phyloP scores from a whole-genome alignment of 2,113 vertebrate species.

The Tautogolabrus adspersus region DNA sequence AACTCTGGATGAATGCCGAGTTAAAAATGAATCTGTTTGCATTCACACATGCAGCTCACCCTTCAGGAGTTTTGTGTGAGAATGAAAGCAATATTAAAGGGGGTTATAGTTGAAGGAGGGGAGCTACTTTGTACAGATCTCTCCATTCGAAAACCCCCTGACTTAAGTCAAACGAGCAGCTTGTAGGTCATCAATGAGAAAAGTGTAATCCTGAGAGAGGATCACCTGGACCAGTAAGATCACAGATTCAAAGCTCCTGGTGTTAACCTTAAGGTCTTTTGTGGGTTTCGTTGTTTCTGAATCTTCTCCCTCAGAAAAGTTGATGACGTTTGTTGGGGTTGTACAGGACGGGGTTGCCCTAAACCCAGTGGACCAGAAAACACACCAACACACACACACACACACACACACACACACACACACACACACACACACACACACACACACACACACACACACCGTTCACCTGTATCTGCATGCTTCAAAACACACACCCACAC shows the following conservation, averaged over 20 bases:
- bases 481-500: slow-evolving; percentile 1
- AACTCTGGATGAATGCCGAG: too few species aligned
- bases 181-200: too few species aligned
- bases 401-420: slow-evolving; percentile 2
- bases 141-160: too few species aligned
- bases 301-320: not conserved
- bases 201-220: not conserved
- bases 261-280: too few species aligned
- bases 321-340: slow-evolving; percentile 9
- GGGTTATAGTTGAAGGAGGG: too few species aligned
- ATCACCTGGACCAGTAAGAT: not conserved
- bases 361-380: slow-evolving; percentile 19
- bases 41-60: too few species aligned
- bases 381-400: slow-evolving; percentile 1
- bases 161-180: too few species aligned
- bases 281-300: not conserved
- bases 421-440: not conserved
- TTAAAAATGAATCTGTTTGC: too few species aligned
- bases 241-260: not conserved
- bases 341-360: not conserved
- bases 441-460: not conserved
- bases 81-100: too few species aligned
- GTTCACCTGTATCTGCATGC: slow-evolving; percentile 24
- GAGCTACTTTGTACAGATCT: too few species aligned
- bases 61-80: too few species aligned